A percentile compares a stretch with the other conserved stretches of the same genome.
Conservation (phyloP, 2,888 invertebrate species). For the Eumacrocentrus americanus region DNA sequence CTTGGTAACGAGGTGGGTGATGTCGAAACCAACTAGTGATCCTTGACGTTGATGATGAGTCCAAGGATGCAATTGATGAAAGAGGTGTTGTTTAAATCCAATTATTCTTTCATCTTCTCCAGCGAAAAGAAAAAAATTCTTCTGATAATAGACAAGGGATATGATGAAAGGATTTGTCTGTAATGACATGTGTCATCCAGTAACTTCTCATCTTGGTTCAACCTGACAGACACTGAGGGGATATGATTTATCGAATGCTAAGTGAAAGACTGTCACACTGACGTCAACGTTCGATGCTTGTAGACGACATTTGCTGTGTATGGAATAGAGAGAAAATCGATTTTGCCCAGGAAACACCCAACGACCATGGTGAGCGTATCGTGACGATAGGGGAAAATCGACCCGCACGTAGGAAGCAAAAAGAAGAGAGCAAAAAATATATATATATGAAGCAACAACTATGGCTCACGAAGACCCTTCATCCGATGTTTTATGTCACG, state of each 20-base stretch:
- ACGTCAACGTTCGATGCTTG: not conserved
- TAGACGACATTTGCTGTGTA: not conserved
- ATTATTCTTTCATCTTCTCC: not conserved
- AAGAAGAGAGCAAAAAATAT: not conserved
- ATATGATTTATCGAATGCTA: not conserved
- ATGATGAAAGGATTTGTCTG: no score
- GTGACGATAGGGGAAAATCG: constrained; percentile 36
- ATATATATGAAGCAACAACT: not conserved
- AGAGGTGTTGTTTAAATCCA: not conserved
- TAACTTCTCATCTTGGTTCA: no score
- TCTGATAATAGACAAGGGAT: no score
- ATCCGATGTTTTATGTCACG: constrained; percentile 18
- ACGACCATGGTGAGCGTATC: constrained; percentile 28
- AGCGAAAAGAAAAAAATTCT: not conserved
- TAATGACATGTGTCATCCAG: no score
- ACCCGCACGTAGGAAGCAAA: constrained; percentile 29
- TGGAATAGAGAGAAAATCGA: not conserved
- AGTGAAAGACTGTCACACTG: constrained; percentile 6
- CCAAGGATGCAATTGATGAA: constrained; percentile 3
- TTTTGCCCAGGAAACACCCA: not conserved
- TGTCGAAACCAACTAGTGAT: constrained; percentile 8
- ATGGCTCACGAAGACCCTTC: constrained; percentile 9
- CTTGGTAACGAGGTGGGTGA: not conserved
- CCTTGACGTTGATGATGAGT: constrained; percentile 9
- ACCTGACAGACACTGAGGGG: no score